A percentile compares a stretch with the other conserved stretches of the same genome.
Evolutionary conservation across 1,140 invertebrate species (phyloP).

Genomic region (Papilio aristodemus): DNA sequence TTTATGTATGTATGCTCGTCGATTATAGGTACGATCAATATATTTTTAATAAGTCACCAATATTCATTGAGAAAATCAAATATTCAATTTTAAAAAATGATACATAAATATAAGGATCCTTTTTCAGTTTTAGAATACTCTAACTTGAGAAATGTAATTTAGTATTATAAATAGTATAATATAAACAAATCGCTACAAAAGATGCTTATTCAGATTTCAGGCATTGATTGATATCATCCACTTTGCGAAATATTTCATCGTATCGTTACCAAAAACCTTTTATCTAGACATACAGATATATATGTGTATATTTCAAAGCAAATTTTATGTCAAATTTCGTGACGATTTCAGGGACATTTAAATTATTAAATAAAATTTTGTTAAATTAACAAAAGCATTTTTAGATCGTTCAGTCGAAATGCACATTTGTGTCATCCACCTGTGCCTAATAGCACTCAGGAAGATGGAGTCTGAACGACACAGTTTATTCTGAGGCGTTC

Average conservation of each 20-base stretch:
- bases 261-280: not conserved
- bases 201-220: not conserved
- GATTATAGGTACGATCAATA: not conserved
- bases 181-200: not conserved
- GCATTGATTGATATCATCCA: conserved; percentile 7
- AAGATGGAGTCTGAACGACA: conserved; percentile 22
- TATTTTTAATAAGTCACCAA: too few species aligned
- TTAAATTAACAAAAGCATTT: too few species aligned
- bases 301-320: not conserved
- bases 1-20: not conserved
- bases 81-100: too few species aligned
- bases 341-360: too few species aligned
- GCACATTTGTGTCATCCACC: not conserved
- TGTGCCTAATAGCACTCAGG: conserved; percentile 8
- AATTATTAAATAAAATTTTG: too few species aligned
- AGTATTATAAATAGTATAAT: too few species aligned
- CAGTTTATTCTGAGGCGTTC: conserved; percentile 23
- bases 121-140: too few species aligned
- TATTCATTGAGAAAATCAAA: too few species aligned
- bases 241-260: conserved; percentile 2
- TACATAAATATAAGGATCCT: too few species aligned
- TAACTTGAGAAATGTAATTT: too few species aligned
- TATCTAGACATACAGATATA: not conserved
- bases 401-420: not conserved
- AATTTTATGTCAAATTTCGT: not conserved